Evolutionary conservation across 2,888 invertebrate genomes (phyloP), one percentile per base, ranked within the genome.

Genomic region (Drosophila tripunctata): DNA sequence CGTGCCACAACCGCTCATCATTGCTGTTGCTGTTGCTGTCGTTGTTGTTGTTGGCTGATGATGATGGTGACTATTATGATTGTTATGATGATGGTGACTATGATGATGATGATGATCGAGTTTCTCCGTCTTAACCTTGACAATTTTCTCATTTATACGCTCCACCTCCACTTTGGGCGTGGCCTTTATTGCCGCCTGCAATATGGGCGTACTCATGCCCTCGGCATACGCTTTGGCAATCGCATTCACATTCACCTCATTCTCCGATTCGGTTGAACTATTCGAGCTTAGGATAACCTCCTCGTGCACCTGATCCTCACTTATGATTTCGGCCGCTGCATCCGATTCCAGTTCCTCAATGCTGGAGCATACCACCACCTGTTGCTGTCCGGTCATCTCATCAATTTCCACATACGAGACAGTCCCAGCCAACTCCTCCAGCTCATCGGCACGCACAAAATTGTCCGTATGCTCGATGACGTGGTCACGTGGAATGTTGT

Each of bases 151-250:
- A 50, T 93, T 93, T 88, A 95, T 92, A 76, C 95, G 94, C 88
- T 93, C 94, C 33, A 94, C 94, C 90, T 96, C 96, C 7, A 96
- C 96, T 88, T 96, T 96, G 6, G 96, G 96, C 85, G 96, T 96
- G 10, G 96, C 96, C 89, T 96, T 96, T 80, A 96, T 96, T 40
- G 96, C 96, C 10, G 96, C 96, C 90, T 96, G 96, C 35, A 96
- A 91, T n/a, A 96, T 94, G 15, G 90, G 89, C 17, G 90, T 85
- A 41, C 78, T 87, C 73, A 75, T 75, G 43, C 89, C 89, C 56
- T 90, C 89, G 58, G 90, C 90, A 73, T 89, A 90, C 15, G 89
- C 89, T 76, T 89, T 89, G 71, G 90, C 89, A 73, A 90, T 89
- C 30, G 88, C 82, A 75, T 88, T 90, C 24, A 90, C 90, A 40